A percentile compares a stretch with the other conserved stretches of the same genome.
These are phyloP conservation scores for Typhlichthys subterraneus DNA, from an alignment of 2,797 vertebrate genomes.

Conservation along the genomic window DNA sequence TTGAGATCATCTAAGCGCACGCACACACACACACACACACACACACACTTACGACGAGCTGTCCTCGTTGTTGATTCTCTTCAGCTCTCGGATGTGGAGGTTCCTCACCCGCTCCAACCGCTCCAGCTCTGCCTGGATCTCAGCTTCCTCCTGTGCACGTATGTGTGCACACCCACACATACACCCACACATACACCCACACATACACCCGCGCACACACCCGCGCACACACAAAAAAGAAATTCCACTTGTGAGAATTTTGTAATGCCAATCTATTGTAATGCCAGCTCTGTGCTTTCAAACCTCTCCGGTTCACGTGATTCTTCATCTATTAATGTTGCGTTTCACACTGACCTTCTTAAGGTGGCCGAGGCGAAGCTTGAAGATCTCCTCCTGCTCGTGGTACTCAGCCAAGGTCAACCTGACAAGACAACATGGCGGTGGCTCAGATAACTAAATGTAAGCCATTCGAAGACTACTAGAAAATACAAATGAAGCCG, in stretches of 20 bases:
- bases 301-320: neutral
- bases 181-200: neutral
- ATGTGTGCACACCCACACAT: neutral
- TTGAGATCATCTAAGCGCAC: too few species aligned
- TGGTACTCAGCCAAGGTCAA: constrained; percentile 97
- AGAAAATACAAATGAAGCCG: neutral
- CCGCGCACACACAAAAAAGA: neutral
- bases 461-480: neutral
- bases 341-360: constrained; percentile 70
- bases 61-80: constrained; percentile 99
- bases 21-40: too few species aligned
- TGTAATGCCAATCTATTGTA: too few species aligned
- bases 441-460: neutral
- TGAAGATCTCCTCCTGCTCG: constrained; percentile 99
- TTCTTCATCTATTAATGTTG: neutral
- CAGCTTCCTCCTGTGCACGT: constrained; percentile 90
- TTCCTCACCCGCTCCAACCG: constrained; percentile 97
- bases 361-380: constrained; percentile 96
- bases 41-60: constrained; percentile 90
- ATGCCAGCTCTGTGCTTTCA: too few species aligned
- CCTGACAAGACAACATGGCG: constrained; percentile 65
- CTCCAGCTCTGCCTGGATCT: constrained; percentile 98
- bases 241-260: neutral
- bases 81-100: constrained; percentile 98
- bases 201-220: too few species aligned